A percentile compares a stretch with the other conserved stretches of the same genome.
Evolutionary conservation across 2,113 vertebrate species (phyloP).

Genomic region (Chamaetylas fuelleborni): DNA sequence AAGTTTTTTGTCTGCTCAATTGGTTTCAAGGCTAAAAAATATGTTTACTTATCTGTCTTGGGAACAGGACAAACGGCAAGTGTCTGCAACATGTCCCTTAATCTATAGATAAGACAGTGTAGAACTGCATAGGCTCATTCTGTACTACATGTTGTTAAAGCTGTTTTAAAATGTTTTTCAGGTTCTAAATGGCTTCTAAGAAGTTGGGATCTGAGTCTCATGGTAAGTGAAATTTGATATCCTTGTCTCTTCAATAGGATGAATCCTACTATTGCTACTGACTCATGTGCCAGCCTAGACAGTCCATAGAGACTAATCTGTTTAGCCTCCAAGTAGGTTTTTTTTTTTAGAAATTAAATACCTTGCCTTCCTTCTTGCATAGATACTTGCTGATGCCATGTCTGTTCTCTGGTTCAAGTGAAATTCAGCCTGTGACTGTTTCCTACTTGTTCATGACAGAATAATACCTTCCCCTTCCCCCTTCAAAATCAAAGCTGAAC

Average conservation of each 20-base stretch:
- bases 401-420: neutral
- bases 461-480: neutral
- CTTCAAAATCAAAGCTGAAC: neutral
- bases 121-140: neutral
- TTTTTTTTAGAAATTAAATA: neutral
- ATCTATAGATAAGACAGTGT: neutral
- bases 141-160: neutral
- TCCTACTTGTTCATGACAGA: neutral
- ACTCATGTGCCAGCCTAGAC: neutral
- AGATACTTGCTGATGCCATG: neutral
- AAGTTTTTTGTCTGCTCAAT: neutral
- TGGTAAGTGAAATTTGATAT: constrained; percentile 76
- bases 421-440: neutral
- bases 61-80: neutral
- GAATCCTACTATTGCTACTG: neutral
- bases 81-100: neutral
- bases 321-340: neutral
- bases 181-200: constrained; percentile 97
- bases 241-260: neutral
- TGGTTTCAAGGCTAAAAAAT: neutral
- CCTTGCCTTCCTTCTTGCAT: neutral
- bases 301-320: neutral
- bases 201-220: constrained; percentile 90
- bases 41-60: neutral
- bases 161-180: constrained; percentile 70